phyloP scores from a whole-genome alignment of 2,113 vertebrate species.

The Ceuthmochares aereus region DNA sequence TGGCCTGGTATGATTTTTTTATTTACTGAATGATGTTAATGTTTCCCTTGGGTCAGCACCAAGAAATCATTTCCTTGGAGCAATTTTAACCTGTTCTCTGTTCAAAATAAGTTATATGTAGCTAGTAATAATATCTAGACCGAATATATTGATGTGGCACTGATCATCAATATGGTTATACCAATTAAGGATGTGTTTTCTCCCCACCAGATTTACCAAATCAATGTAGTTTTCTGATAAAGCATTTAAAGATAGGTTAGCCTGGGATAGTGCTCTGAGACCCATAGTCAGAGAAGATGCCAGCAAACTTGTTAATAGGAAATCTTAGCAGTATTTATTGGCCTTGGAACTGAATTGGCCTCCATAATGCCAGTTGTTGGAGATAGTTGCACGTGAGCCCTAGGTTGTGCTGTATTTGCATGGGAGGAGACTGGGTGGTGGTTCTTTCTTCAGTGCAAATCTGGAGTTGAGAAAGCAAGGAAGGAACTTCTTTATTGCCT shows the following conservation, averaged over 20 bases:
- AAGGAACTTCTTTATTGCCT: neutral
- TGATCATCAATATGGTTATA: neutral
- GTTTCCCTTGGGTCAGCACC: neutral
- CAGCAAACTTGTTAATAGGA: neutral
- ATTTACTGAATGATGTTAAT: neutral
- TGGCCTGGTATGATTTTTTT: neutral
- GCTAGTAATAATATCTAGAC: neutral
- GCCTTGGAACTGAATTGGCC: neutral
- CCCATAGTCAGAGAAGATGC: neutral
- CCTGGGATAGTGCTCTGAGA: neutral
- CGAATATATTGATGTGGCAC: neutral
- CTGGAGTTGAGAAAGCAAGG: neutral
- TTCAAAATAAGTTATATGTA: neutral
- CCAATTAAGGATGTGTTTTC: neutral
- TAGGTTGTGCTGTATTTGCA: neutral
- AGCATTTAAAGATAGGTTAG: neutral
- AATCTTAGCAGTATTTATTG: neutral
- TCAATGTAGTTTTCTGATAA: neutral
- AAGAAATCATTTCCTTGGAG: neutral
- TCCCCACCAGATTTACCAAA: neutral
- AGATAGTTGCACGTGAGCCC: fast-evolving
- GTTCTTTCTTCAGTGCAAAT: neutral
- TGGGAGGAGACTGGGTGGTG: neutral
- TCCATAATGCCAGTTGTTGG: neutral
- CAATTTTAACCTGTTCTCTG: neutral